These are phyloP conservation scores for Platalea minor DNA, from an alignment of 2,797 vertebrate genomes.

Conservation along the genomic window DNA sequence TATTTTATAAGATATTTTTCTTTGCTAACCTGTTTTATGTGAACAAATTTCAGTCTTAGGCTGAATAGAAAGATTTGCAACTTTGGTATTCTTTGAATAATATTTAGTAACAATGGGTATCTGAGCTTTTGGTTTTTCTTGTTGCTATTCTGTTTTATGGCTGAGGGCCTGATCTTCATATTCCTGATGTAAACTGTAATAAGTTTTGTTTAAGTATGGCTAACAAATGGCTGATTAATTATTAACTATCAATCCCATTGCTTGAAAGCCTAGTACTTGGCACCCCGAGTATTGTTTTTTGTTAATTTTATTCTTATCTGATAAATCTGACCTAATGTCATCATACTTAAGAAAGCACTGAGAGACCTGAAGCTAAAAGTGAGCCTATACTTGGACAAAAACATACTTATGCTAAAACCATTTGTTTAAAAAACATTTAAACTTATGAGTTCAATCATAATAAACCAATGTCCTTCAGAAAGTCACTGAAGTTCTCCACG, in stretches of 20 bases:
- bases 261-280: constrained; percentile 16
- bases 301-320: constrained; percentile 53
- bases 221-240: constrained; percentile 34
- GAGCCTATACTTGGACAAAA: background rate
- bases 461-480: constrained; percentile 34
- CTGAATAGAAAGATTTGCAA: background rate
- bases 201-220: background rate
- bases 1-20: background rate
- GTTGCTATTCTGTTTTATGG: background rate
- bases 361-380: background rate
- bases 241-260: constrained; percentile 14
- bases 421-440: constrained; percentile 50
- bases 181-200: background rate
- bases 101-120: background rate
- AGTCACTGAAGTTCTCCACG: background rate
- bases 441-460: constrained; percentile 21
- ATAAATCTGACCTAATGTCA: constrained; percentile 26
- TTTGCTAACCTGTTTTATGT: background rate
- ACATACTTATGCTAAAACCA: constrained; percentile 1
- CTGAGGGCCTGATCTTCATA: background rate
- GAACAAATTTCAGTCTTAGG: background rate
- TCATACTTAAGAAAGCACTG: constrained; percentile 19
- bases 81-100: background rate
- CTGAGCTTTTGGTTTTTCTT: background rate
- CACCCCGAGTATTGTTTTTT: background rate